Base-by-base conservation (phyloP, 2,888 invertebrate species). In the Meliscaeva auricollis region DNA sequence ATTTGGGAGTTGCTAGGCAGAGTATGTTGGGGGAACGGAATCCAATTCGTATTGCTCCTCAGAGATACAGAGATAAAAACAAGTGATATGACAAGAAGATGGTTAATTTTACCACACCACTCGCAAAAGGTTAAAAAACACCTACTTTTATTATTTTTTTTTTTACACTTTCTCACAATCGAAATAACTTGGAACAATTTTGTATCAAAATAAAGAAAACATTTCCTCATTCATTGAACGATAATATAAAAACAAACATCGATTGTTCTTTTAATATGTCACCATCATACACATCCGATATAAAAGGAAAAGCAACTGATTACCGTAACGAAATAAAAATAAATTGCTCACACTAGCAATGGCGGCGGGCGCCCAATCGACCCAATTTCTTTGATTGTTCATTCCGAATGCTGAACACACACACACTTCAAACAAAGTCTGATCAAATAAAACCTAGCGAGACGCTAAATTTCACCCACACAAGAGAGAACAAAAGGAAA, bases 371-470 rank as follows among this genome's bases (percentile, higher is more conserved):
- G 11, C 26, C 76, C 62, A 62, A 64, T 78, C 78, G 83, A 83
- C 83, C 83, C 20, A 78, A 68, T 83, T 81, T 50, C 56, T 15
- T 79, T 60, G 54, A 17, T 30, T 46, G 38, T 30, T 5, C 15
- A 17, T 69, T 48, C 20, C 50, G 17, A 62, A 44, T 62, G 11
- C 46, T 46, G 46, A 46, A 22, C 4, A 26, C 26, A 26, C 26
- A 26, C 60, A 54, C 41, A 64, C 73, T 48, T 41, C 48, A 54
- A 74, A 38, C 69, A 83, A 73, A 73, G 54, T 26, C 58, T 44
- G 74, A 72, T 62, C 70, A 60, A 73, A 54, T 52, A 73, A 73
- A 60, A 30, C 9, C 52, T 44, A 60, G 35, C 17, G 60, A 62
- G 68, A 41, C 62, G 20, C 6, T 46, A 30, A 11, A 17, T n/a